phyloP scores from a whole-genome alignment of 1,140 invertebrate species.

The Aphelenchoides fujianensis region DNA sequence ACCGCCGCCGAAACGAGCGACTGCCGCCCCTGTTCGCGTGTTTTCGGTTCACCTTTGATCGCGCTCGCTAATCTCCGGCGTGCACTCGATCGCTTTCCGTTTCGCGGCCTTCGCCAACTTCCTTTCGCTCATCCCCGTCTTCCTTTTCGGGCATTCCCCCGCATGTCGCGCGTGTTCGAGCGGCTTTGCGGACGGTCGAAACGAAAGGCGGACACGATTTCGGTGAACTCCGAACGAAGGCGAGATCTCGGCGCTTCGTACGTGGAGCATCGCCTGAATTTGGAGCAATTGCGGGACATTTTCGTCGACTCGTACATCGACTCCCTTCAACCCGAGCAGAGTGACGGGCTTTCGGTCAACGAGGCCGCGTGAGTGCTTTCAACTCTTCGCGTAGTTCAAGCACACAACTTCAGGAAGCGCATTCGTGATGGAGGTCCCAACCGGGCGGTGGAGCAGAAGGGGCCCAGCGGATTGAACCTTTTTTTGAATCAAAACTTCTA shows the following conservation, averaged over 20 bases:
- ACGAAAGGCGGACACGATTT: background rate
- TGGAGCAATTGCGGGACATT: slow-evolving; percentile 34
- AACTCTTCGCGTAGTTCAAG: background rate
- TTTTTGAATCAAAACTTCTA: slow-evolving; percentile 42
- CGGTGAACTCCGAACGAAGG: background rate
- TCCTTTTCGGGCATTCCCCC: background rate
- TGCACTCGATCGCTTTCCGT: too few species aligned
- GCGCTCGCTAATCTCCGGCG: too few species aligned
- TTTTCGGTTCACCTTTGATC: too few species aligned
- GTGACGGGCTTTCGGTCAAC: slow-evolving; percentile 33
- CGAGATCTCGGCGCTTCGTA: slow-evolving; percentile 25
- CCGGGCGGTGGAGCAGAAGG: slow-evolving; percentile 17
- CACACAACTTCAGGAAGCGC: slow-evolving; percentile 30
- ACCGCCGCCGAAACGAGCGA: too few species aligned
- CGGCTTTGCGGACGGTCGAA: background rate
- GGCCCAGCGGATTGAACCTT: slow-evolving; percentile 19
- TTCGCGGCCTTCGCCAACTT: too few species aligned
- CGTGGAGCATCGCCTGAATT: slow-evolving; percentile 32
- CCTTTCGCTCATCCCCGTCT: too few species aligned
- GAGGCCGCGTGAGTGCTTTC: slow-evolving; percentile 29
- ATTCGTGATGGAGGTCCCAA: slow-evolving; percentile 44
- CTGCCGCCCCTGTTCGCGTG: too few species aligned
- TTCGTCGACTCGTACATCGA: slow-evolving; percentile 46
- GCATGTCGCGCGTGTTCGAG: background rate
- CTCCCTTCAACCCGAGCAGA: slow-evolving; percentile 30